Base-by-base conservation (phyloP, 2,888 invertebrate species). In the Polietes domitor region DNA sequence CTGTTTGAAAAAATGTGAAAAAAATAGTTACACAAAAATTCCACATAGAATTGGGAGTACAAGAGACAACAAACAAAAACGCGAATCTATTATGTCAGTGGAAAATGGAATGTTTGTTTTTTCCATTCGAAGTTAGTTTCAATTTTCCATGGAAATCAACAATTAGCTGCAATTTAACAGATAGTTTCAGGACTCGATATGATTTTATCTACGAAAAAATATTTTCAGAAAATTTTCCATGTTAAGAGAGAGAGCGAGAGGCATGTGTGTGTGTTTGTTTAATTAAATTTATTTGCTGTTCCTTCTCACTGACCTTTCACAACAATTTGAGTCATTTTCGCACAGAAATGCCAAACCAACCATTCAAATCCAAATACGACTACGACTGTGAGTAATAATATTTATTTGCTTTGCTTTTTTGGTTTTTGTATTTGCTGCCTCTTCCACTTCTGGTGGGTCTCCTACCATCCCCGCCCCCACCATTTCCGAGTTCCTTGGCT, bases 231-330 rank as follows among this genome's bases (percentile, higher is more conserved):
- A 58, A 70, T n/a, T 81, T 80, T 41, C 21, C 5, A 9, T 24
- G 24, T 68, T 41, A 68, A 3, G 53, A 19, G 2, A 2, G 53
- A 21, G 24, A 6, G 19, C 21, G 24, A 17, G 10, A 19, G 32
- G 47, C n/a, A n/a, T 47, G 47, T 47, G 47, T 28, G 61, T 65
- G 32, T 32, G 32, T 65, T 5, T 65, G 65, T 41, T 37, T 65
- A 41, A 65, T 37, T 65, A 32, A 21, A 37, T 73, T 68, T 53
- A 41, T 26, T 70, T 78, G 72, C 53, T 41, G 32, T 37, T 77
- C 19, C 55, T 70, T 65, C 58, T 85, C 82, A 87, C 88, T 89
- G 89, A 89, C 89, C 89, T 89, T 87, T 84, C 87, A 77, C 87
- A 87, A 89, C 84, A 86, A 76, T 72, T 80, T 86, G 80, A 82